phyloP scores from a whole-genome alignment of 2,797 vertebrate species.

The Sylvia borin region DNA sequence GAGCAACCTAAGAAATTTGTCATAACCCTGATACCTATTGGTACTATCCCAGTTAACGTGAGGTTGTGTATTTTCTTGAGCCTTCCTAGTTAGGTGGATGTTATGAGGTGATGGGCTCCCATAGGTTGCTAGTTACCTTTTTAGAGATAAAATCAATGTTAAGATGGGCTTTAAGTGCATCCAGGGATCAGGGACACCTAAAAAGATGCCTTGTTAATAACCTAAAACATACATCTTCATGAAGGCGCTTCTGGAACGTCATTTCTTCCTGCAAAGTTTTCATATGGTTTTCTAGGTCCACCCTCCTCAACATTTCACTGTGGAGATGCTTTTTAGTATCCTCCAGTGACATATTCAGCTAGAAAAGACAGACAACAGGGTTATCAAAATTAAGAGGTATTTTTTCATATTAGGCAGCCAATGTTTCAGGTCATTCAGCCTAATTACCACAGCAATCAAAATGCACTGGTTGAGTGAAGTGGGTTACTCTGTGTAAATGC shows the following conservation, averaged over 20 bases:
- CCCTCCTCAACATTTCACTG: slow-evolving; percentile 80
- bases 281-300: slow-evolving; percentile 82
- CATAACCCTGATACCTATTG: background rate
- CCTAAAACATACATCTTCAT: slow-evolving; percentile 78
- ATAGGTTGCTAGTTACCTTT: slow-evolving; percentile 28
- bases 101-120: background rate
- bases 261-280: slow-evolving; percentile 84
- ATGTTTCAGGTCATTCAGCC: background rate
- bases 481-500: background rate
- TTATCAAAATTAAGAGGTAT: background rate
- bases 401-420: background rate
- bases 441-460: background rate
- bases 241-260: slow-evolving; percentile 80
- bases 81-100: background rate
- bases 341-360: slow-evolving; percentile 74
- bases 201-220: background rate
- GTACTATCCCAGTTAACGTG: background rate
- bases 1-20: background rate
- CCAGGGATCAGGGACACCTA: background rate
- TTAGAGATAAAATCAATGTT: slow-evolving; percentile 1
- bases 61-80: background rate
- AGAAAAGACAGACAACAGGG: background rate
- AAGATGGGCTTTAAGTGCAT: slow-evolving; percentile 8
- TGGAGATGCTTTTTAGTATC: slow-evolving; percentile 80
- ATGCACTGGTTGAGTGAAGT: background rate